Percentiles rank a stretch among this genome's conserved stretches.
phyloP scores from a whole-genome alignment of 2,113 vertebrate genomes.

The Nycticryphes semicollaris region DNA sequence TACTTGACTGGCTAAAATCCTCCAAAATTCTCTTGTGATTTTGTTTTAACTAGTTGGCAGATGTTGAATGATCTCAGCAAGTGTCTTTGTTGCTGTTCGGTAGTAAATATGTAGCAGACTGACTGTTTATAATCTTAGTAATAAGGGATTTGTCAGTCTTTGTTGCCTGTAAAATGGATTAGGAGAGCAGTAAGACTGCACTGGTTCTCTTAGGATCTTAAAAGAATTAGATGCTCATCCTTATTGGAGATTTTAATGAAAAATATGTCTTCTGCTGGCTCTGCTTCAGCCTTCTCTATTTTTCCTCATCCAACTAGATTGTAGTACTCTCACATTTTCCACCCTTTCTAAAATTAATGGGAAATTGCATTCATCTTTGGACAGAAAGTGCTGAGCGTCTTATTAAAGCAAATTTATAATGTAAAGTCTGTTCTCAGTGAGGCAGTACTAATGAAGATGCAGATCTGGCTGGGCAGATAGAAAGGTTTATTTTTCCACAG shows the following conservation, averaged over 20 bases:
- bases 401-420: neutral
- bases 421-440: conserved; percentile 1
- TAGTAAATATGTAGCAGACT: conserved; percentile 48
- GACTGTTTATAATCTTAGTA: conserved; percentile 51
- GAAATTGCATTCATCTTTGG: neutral
- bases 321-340: neutral
- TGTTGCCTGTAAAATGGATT: conserved; percentile 51
- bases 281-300: neutral
- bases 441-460: conserved; percentile 38
- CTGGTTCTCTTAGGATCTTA: neutral
- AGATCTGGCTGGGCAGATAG: conserved; percentile 7
- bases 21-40: conserved; percentile 31
- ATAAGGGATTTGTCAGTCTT: conserved; percentile 44
- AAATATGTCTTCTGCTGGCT: conserved; percentile 10
- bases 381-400: neutral
- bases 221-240: neutral
- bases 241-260: neutral
- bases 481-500: conserved; percentile 20
- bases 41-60: conserved; percentile 47
- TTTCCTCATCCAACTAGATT: neutral
- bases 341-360: neutral
- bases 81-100: conserved; percentile 55
- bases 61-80: conserved; percentile 59
- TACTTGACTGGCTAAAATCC: conserved; percentile 39
- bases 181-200: neutral